These are phyloP conservation scores for Melitaea cinxia DNA, from an alignment of 1,140 invertebrate genomes.

Conservation along the genomic window DNA sequence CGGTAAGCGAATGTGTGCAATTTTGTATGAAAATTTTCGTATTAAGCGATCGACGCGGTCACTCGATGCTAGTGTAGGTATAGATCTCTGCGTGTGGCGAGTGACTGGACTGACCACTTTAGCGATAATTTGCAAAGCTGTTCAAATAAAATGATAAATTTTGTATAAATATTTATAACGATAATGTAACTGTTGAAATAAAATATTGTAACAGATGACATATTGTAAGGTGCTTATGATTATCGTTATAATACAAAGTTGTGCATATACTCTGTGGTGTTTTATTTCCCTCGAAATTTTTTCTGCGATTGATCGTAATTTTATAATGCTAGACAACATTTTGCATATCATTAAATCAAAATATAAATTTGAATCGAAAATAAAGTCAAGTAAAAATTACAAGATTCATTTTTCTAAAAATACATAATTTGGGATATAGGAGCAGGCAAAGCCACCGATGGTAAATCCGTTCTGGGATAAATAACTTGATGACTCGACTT, in stretches of 20 bases:
- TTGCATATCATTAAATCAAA: no score
- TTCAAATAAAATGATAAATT: conserved; percentile 75
- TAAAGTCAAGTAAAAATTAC: no score
- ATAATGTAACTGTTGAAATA: conserved; percentile 79
- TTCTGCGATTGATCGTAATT: no score
- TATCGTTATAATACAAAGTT: conserved; percentile 82
- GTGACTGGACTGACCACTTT: conserved; percentile 55
- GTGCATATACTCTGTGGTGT: conserved; percentile 68
- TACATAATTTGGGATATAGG: no score
- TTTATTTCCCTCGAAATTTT: conserved; percentile 49
- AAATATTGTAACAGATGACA: conserved; percentile 79
- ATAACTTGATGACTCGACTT: no score
- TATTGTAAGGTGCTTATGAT: conserved; percentile 81
- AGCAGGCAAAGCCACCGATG: no score
- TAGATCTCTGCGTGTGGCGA: conserved; percentile 37
- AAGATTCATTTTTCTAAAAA: no score
- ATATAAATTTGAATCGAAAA: no score
- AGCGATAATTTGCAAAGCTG: conserved; percentile 71
- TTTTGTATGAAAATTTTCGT: conserved; percentile 34
- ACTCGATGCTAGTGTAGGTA: conserved; percentile 25
- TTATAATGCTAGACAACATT: no score
- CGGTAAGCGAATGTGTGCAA: conserved; percentile 46
- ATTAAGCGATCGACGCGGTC: conserved; percentile 13
- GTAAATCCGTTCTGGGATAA: no score
- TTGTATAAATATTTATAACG: conserved; percentile 81